These are phyloP conservation scores for Lytechinus variegatus DNA, from an alignment of 35 echinoderm and acorn worm species.

Conservation along the genomic window DNA sequence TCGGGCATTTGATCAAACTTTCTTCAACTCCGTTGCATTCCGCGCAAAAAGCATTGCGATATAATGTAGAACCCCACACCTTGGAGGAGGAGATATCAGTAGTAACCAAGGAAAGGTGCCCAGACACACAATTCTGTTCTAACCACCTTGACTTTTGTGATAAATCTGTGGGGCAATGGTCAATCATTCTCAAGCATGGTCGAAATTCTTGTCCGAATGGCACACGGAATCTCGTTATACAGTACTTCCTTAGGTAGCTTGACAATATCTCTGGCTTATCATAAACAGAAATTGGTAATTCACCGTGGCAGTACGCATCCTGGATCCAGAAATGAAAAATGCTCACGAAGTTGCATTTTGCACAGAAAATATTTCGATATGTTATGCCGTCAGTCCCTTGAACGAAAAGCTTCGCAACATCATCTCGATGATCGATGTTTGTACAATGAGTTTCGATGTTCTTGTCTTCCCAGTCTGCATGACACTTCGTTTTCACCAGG, in stretches of 20 bases:
- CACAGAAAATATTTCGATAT: conserved; percentile 80
- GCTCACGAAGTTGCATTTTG: conserved; percentile 60
- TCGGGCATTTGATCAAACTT: not conserved
- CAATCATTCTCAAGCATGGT: conserved; percentile 50
- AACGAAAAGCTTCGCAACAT: conserved; percentile 62
- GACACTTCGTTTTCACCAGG: conserved; percentile 52
- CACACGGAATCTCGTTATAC: conserved; percentile 48
- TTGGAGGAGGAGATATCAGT: not conserved
- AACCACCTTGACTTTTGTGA: not conserved
- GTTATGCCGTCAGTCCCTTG: conserved; percentile 66
- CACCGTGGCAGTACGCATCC: conserved; percentile 49
- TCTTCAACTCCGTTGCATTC: conserved; percentile 3
- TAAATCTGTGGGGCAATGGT: conserved; percentile 43
- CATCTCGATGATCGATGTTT: conserved; percentile 34
- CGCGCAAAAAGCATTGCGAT: not conserved
- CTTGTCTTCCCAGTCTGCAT: conserved; percentile 33
- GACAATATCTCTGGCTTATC: conserved; percentile 52
- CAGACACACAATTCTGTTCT: conserved; percentile 15
- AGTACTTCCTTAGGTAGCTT: conserved; percentile 53
- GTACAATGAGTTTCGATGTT: conserved; percentile 48
- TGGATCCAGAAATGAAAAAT: conserved; percentile 59
- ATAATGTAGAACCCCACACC: not conserved
- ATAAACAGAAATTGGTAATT: conserved; percentile 19
- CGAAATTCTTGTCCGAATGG: conserved; percentile 33
- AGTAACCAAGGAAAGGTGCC: conserved; percentile 44